phyloP scores from a whole-genome alignment of 2,113 vertebrate species.

The Semicossyphus pulcher region DNA sequence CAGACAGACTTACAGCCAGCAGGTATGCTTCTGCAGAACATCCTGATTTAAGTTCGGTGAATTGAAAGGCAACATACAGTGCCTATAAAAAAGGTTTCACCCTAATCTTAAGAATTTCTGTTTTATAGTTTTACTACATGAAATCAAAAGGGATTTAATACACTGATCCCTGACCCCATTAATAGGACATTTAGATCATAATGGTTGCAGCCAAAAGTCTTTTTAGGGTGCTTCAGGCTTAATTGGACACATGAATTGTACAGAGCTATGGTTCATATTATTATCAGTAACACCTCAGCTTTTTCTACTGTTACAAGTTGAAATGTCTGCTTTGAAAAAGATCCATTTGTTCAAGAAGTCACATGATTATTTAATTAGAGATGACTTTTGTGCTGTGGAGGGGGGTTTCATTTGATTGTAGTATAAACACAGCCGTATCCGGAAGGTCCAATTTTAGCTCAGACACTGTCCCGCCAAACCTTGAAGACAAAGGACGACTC shows the following conservation, averaged over 20 bases:
- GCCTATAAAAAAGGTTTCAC: neutral
- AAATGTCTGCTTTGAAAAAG: neutral
- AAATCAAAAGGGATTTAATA: neutral
- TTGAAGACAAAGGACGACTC: neutral
- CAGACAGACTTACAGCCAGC: conserved; percentile 11
- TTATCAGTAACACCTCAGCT: neutral
- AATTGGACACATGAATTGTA: neutral
- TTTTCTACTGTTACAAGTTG: neutral
- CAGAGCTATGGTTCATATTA: too few relatives aligned
- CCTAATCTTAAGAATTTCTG: neutral
- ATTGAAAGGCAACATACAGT: conserved; percentile 15
- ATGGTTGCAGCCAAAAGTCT: neutral
- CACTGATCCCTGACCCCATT: neutral
- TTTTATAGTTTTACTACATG: neutral
- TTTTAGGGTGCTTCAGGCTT: neutral
- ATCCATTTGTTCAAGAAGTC: neutral
- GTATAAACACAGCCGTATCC: too few relatives aligned
- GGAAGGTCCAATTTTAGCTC: too few relatives aligned
- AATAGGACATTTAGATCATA: neutral
- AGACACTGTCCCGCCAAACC: neutral
- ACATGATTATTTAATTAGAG: neutral
- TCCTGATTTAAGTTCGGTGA: conserved; percentile 10
- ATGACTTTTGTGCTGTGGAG: too few relatives aligned
- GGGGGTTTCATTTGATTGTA: neutral
- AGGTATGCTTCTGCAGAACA: conserved; percentile 25